Evolutionary conservation across 2,888 invertebrate genomes (phyloP).

Genomic region (Odontomyia ornata): DNA sequence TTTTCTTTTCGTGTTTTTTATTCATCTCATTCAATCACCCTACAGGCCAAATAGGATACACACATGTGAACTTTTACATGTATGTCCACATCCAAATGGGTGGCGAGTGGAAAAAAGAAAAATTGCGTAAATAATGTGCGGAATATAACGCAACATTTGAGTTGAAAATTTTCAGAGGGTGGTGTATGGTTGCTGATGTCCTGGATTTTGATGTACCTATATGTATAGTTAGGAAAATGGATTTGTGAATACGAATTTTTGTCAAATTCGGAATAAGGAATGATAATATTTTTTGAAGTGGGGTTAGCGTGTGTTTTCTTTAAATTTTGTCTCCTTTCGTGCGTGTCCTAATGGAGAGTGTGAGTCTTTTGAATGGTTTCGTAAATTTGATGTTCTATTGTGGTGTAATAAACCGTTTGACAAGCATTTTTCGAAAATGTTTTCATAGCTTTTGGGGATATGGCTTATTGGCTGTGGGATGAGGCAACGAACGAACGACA

Average conservation of each 20-base stretch:
- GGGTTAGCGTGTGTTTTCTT: neutral
- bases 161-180: conserved; percentile 6
- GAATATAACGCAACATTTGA: conserved; percentile 29
- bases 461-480: no score
- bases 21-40: conserved; percentile 5
- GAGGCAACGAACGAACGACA: no score
- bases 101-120: conserved; percentile 3
- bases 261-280: neutral
- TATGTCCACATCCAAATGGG: no score
- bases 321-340: neutral
- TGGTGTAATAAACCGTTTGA: conserved; percentile 42
- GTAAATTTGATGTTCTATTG: conserved; percentile 37
- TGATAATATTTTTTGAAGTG: conserved; percentile 28
- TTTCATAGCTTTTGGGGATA: neutral
- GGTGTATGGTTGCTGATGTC: neutral
- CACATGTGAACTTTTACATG: neutral
- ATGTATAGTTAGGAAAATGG: neutral
- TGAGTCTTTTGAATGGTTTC: conserved; percentile 15
- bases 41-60: neutral
- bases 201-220: neutral
- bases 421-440: conserved; percentile 29
- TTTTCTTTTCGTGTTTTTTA: neutral
- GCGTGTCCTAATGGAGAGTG: neutral
- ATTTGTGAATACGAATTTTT: neutral
- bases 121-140: conserved; percentile 40